Conservation (phyloP, 37 sponge, comb jelly and placozoan genomes). For the Haliclona indistincta region DNA sequence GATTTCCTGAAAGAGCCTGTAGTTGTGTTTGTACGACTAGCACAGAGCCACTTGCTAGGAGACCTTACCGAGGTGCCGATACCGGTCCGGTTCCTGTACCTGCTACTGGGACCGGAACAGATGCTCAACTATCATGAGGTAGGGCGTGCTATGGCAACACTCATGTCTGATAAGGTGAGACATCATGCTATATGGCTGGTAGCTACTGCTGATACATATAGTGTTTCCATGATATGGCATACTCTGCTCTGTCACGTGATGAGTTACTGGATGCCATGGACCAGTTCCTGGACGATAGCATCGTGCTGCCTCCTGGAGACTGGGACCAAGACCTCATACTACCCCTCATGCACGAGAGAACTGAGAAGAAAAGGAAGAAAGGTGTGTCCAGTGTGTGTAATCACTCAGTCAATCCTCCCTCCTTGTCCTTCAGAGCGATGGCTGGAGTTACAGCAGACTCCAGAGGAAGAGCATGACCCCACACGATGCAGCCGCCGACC, state of each 20-base stretch:
- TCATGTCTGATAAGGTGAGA: conserved; percentile 81
- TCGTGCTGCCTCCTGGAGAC: conserved; percentile 82
- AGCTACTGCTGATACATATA: not conserved
- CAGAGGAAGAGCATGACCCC: conserved; percentile 13
- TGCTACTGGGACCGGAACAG: conserved; percentile 73
- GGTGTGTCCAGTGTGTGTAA: conserved; percentile 20
- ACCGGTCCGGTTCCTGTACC: conserved; percentile 83
- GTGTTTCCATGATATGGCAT: conserved; percentile 67
- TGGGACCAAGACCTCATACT: conserved; percentile 75
- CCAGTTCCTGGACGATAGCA: conserved; percentile 67
- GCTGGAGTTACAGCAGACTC: too few relatives aligned
- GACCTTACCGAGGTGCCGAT: conserved; percentile 83
- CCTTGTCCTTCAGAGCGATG: conserved; percentile 4
- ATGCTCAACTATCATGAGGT: conserved; percentile 79
- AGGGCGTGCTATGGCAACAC: conserved; percentile 84
- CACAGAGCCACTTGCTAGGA: conserved; percentile 51
- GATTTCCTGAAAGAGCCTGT: conserved; percentile 69
- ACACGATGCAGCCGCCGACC: conserved; percentile 24
- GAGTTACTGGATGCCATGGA: conserved; percentile 61
- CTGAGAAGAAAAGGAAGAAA: conserved; percentile 31
- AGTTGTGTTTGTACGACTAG: conserved; percentile 77
- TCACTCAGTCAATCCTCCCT: not conserved
- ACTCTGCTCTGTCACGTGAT: conserved; percentile 41
- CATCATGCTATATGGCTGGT: not conserved
- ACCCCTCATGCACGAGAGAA: conserved; percentile 63